A percentile compares a stretch with the other conserved stretches of the same genome.
These are phyloP conservation scores for Chroicocephalus ridibundus DNA, from an alignment of 2,113 vertebrate species.

Conservation along the genomic window DNA sequence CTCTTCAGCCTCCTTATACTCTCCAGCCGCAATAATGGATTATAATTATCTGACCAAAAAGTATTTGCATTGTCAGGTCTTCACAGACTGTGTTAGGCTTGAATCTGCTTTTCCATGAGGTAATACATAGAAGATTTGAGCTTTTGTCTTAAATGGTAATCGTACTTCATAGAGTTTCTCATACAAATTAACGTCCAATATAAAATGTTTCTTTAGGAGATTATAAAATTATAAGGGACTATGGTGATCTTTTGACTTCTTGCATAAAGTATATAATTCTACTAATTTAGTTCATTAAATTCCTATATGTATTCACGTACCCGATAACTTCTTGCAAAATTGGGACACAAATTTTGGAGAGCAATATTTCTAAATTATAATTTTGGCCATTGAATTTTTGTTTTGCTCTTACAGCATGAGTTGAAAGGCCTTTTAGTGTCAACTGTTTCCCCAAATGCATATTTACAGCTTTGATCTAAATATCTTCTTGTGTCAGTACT, in stretches of 20 bases:
- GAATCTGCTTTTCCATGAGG: neutral
- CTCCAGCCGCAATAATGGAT: neutral
- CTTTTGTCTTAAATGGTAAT: neutral
- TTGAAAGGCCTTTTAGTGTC: neutral
- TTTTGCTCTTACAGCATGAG: neutral
- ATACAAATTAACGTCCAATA: neutral
- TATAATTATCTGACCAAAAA: neutral
- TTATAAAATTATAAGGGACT: neutral
- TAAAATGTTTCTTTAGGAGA: neutral
- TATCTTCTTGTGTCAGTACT: neutral
- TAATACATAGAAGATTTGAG: neutral
- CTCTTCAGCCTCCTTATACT: neutral
- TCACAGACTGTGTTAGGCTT: neutral
- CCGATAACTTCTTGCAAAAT: accelerated
- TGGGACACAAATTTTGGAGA: neutral
- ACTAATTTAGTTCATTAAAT: neutral
- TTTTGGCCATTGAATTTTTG: neutral
- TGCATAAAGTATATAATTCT: neutral
- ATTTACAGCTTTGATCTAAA: neutral
- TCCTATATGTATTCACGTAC: accelerated
- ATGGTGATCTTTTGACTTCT: neutral
- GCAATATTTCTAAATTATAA: neutral
- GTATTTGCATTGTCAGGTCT: neutral
- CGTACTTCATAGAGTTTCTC: neutral
- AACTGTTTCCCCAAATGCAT: neutral